These are phyloP conservation scores for Oxygymnocypris stewartii DNA, from an alignment of 2,113 vertebrate species.

Conservation along the genomic window DNA sequence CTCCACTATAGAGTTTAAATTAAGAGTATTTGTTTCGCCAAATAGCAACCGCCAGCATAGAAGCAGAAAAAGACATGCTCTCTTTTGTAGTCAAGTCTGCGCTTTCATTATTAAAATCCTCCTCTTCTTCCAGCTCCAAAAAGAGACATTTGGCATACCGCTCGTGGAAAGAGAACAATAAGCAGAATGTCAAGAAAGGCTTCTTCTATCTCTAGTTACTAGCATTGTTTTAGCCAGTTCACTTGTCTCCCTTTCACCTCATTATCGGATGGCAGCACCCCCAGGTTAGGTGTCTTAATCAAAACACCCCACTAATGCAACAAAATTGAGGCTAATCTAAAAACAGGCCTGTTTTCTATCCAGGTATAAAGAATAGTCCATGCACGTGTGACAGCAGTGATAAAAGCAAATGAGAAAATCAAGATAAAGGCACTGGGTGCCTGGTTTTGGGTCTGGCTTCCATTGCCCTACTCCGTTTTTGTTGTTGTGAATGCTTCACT, in stretches of 20 bases:
- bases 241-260: slow-evolving; percentile 54
- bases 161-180: not conserved
- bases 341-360: slow-evolving; percentile 16
- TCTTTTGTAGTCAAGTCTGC: not conserved
- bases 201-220: slow-evolving; percentile 17
- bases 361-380: slow-evolving; percentile 52
- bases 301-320: slow-evolving; percentile 50
- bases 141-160: not conserved
- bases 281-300: slow-evolving; percentile 54
- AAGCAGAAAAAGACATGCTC: not conserved
- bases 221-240: slow-evolving; percentile 42
- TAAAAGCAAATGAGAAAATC: slow-evolving; percentile 37
- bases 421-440: not conserved
- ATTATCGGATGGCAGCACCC: slow-evolving; percentile 57
- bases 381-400: slow-evolving; percentile 45
- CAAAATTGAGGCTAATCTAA: slow-evolving; percentile 41
- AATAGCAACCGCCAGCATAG: slow-evolving; percentile 8
- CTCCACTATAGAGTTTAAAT: not conserved
- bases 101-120: slow-evolving; percentile 19
- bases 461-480: no score
- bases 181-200: not conserved
- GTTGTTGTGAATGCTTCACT: slow-evolving; percentile 17
- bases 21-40: not conserved
- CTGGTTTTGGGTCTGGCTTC: not conserved
- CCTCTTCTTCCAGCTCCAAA: slow-evolving; percentile 1